Base-by-base conservation (phyloP, 2,888 invertebrate species). In the Mesochorus sp. region DNA sequence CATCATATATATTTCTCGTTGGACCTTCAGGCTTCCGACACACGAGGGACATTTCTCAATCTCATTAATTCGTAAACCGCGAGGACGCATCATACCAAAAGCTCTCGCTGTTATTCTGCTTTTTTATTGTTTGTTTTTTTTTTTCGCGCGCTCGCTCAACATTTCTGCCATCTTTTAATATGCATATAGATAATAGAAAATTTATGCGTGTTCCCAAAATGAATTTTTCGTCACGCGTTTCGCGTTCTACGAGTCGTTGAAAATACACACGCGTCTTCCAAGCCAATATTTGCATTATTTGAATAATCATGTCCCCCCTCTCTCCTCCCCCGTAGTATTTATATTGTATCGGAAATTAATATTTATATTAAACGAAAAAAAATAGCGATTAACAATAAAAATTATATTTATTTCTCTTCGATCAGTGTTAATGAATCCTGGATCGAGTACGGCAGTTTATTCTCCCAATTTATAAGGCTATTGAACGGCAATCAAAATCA, bases 161-260 rank as follows among this genome's bases (percentile, higher is more conserved):
- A n/a, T n/a, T n/a, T n/a, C n/a, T n/a, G n/a, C n/a, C 24, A 21
- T 59, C 28, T 21, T 21, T 42, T 26, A 26, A 24, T 78, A 74
- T 68, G 59, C n/a, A 73, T 59, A 34, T 73, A 78, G 64, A 66
- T 70, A 74, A 70, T 80, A 76, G 44, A 80, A 80, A 76, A 76
- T 70, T 76, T 68, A 68, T 76, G 72, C 51, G 49, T 76, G 76
- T 76, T 79, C 79, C 75, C 79, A 72, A 79, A n/a, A 76, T 73
- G 79, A 62, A 72, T 64, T 79, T 76, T 79, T n/a, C n/a, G n/a
- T n/a, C n/a, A n/a, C 79, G 76, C 72, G 67, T 79, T 79, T 71
- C 64, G 67, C 76, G 72, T n/a, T n/a, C n/a, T n/a, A n/a, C n/a
- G n/a, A n/a, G n/a, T n/a, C n/a, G n/a, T n/a, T n/a, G n/a, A n/a